Evolutionary conservation across 1,140 invertebrate species (phyloP).

Genomic region (Tachypleus tridentatus): DNA sequence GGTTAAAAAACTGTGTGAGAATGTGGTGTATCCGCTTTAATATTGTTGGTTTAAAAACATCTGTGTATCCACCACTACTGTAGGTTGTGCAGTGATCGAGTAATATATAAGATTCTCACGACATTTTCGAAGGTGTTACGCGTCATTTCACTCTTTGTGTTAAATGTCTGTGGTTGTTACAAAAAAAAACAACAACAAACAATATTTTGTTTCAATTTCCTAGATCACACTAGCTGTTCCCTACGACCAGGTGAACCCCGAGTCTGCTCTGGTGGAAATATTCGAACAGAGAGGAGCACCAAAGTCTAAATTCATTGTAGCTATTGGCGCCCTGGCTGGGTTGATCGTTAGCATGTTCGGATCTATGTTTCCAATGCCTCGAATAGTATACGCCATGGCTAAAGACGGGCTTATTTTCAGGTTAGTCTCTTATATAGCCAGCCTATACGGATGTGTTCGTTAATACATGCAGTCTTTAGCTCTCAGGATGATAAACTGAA

Average conservation of each 20-base stretch:
- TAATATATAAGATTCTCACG: too few relatives aligned
- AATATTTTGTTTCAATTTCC: slow-evolving; percentile 20
- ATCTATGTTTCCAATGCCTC: slow-evolving; percentile 92
- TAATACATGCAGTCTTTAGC: slow-evolving; percentile 3
- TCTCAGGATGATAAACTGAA: background rate
- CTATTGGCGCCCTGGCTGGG: slow-evolving; percentile 75
- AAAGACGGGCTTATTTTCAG: slow-evolving; percentile 80
- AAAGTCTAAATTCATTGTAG: slow-evolving; percentile 70
- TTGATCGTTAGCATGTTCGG: slow-evolving; percentile 85
- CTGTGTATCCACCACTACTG: too few relatives aligned
- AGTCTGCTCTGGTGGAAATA: slow-evolving; percentile 82
- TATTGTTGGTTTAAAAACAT: too few relatives aligned
- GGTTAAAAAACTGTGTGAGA: too few relatives aligned
- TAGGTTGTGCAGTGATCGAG: too few relatives aligned
- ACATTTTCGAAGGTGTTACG: too few relatives aligned
- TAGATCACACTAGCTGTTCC: slow-evolving; percentile 51
- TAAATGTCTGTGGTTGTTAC: background rate
- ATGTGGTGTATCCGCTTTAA: too few relatives aligned
- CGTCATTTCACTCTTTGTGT: too few relatives aligned
- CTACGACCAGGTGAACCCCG: slow-evolving; percentile 64
- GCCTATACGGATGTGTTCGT: slow-evolving; percentile 21
- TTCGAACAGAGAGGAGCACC: slow-evolving; percentile 76
- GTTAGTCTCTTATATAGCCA: slow-evolving; percentile 34
- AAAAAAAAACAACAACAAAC: background rate
- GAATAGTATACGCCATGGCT: slow-evolving; percentile 89